Evolutionary conservation across 37 sponge, comb jelly and placozoan genomes (phyloP), one percentile per base, ranked within the genome.

Genomic region (Eunapius fragilis): DNA sequence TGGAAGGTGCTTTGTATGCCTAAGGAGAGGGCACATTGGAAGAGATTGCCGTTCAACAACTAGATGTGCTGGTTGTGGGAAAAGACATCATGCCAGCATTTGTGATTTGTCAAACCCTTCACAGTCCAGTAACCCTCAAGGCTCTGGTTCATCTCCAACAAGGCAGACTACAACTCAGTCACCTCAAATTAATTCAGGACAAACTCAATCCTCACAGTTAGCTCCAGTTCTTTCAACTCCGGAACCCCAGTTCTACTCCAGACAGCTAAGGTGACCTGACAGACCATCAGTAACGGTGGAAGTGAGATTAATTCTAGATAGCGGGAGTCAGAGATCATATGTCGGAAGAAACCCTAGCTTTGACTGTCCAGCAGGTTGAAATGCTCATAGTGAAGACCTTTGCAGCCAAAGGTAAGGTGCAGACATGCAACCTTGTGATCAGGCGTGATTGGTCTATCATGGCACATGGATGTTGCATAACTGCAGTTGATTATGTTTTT

Each of bases 241-340:
- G 69, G 27, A 27, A 45, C 12, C 9, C 27, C 31, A 4, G 74
- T 71, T 6, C 67, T 87, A 37, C 35, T 87, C 2, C 87, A 87
- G 36, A 87, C 87, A 24, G 87, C 87, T 17, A 49, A 47, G 78
- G 68, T 28, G 80, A 19, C 87, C 81, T 2, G 68, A 71, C 11
- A 72, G 72, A 38, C 71, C 78, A 5, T 0, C n/a, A 2, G 25
- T 45, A 22, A 37, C 75, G 10, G 31, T 58, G 80, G 68, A 76
- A 13, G 58, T 87, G 10, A 79, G 87, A 22, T 22, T 49, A 13
- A 32, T 74, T 4, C 24, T 70, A 6, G 87, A 74, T 41, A 71
- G 73, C 27, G 75, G 87, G 24, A 79, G 80, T 48, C 80, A 79
- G 72, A 22, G 80, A 26, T 70, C 72, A 4, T 86, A 80, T 58